Percentiles rank a stretch among this genome's conserved stretches.
Evolutionary conservation across 2,113 vertebrate species (phyloP).

Genomic region (Taxidea taxus): DNA sequence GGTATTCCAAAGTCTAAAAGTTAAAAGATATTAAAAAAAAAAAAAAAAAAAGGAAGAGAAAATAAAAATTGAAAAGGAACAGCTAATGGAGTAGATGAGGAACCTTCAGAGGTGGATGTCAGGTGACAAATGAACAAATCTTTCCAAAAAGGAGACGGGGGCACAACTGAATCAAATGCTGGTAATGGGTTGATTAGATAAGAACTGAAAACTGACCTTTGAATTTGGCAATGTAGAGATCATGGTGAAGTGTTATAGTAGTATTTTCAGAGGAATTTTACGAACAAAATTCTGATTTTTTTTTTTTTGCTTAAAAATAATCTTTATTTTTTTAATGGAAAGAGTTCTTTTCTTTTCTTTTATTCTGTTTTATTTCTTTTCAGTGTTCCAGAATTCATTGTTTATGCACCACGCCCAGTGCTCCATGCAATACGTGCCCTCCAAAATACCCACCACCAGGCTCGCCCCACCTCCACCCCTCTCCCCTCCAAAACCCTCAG

Average conservation of each 20-base stretch:
- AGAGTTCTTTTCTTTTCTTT: no score
- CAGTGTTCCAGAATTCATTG: no score
- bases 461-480: no score
- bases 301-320: neutral
- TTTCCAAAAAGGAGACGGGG: neutral
- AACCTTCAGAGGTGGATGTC: neutral
- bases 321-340: neutral
- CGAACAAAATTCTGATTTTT: neutral
- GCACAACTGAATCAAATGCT: neutral
- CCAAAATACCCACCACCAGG: no score
- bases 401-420: no score
- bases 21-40: neutral
- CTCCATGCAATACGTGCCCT: no score
- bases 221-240: neutral
- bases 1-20: neutral
- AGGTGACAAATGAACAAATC: neutral
- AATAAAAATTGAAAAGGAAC: neutral
- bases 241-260: neutral
- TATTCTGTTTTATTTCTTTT: no score
- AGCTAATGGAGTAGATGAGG: neutral
- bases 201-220: neutral
- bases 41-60: neutral
- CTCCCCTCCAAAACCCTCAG: no score
- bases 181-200: no score
- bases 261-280: neutral